Percentiles rank a stretch among this genome's conserved stretches.
These are phyloP conservation scores for Leistus spinibarbis DNA, from an alignment of 2,888 invertebrate genomes.

Conservation along the genomic window DNA sequence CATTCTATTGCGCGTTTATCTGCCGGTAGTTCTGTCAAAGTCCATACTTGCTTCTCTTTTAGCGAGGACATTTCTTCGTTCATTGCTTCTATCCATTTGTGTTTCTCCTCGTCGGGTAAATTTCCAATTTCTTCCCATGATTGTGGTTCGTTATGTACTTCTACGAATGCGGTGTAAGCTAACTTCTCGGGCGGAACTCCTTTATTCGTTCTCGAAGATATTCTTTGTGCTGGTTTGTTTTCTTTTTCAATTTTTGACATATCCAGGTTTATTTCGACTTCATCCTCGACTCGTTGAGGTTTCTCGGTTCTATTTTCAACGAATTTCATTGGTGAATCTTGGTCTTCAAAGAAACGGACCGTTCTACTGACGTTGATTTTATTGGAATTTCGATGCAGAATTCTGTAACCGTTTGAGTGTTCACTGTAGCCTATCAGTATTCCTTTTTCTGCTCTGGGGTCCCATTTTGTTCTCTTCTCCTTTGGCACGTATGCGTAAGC, in stretches of 20 bases:
- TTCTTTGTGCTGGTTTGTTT: too few species aligned
- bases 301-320: background rate
- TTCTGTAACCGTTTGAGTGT: conserved; percentile 44
- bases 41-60: too few species aligned
- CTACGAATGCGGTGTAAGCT: background rate
- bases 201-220: conserved; percentile 13
- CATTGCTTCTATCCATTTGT: conserved; percentile 42
- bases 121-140: conserved; percentile 7
- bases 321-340: background rate
- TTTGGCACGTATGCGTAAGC: conserved; percentile 39
- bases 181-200: conserved; percentile 6
- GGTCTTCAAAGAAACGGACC: conserved; percentile 20
- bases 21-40: too few species aligned
- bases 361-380: conserved; percentile 39
- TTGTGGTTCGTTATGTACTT: background rate
- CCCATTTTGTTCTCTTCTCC: conserved; percentile 42
- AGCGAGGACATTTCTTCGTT: conserved; percentile 43
- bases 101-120: conserved; percentile 1
- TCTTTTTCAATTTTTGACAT: background rate
- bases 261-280: background rate
- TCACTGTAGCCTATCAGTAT: conserved; percentile 43
- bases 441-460: conserved; percentile 40
- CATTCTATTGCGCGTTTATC: too few species aligned
- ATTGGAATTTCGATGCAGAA: conserved; percentile 32
- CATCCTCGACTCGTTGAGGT: background rate